Evolutionary conservation across 2,113 vertebrate species (phyloP), one percentile per base, ranked within the genome.

Genomic region (Actenoides hombroni): DNA sequence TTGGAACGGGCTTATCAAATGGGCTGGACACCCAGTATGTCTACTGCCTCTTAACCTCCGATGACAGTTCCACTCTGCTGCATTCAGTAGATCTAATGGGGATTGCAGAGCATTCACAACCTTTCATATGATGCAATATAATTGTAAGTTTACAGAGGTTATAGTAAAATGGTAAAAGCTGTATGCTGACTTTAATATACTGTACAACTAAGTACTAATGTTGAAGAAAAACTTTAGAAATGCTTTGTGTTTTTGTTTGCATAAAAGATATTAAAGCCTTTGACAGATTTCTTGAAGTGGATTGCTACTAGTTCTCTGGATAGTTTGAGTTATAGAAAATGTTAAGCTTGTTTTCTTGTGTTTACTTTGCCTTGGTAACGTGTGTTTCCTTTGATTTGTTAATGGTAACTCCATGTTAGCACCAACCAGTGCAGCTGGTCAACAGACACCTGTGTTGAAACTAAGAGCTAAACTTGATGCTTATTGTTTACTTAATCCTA

Each of bases 1-100:
- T 95, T 99, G 98, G 99, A 99, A 98, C 98, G 99, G 95, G 99
- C 99, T 96, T 99, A 99, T 95, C 99, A 99, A 97, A 99, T 99
- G 99, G 99, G 99, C 96, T 99, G 99, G 99, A 99, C 99, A 97
- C 99, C 99, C 94, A 99, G 98, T 88, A 98, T 98, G 83, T 99
- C 99, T 26, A 98, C 98, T 51, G 97, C 98, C 60, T 99, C 98
- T 96, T 99, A 99, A 98, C 95, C 12, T 81, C 65, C 96, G 74
- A 5, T 24, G 35, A 29, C 20, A 37, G 59, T 93, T 82, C 69
- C 53, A 31, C 56, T 61, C 51, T 90, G 65, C 71, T 91, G 92
- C 63, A 35, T 88, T 94, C 46, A 88, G 91, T 94, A 96, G 90
- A 46, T 92, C 39, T 51, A 86, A 96, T 87, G 88, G 92, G 88